Percentiles rank a stretch among this genome's conserved stretches.
Conservation (phyloP, 2,888 invertebrate genomes). For the Zygaena filipendulae region DNA sequence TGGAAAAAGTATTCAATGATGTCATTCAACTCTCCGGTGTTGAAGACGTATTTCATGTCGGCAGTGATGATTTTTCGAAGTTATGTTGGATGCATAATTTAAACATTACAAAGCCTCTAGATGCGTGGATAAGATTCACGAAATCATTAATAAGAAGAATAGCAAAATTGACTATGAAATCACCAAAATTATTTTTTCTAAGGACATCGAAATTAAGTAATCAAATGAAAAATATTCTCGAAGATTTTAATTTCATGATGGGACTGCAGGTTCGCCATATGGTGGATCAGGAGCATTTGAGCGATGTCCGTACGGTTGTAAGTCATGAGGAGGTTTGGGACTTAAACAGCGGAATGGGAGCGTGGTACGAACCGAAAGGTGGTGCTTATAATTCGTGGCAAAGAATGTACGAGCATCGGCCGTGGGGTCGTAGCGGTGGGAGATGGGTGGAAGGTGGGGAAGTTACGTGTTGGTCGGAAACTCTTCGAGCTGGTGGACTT, state of each 20-base stretch:
- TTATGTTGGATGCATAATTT: conserved; percentile 76
- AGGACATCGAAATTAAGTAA: conserved; percentile 35
- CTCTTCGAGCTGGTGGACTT: conserved; percentile 73
- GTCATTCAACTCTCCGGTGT: conserved; percentile 79
- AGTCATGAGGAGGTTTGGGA: conserved; percentile 89
- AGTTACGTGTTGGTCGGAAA: conserved; percentile 84
- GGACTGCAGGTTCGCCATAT: conserved; percentile 67
- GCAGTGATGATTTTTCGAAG: conserved; percentile 79
- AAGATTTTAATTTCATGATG: conserved; percentile 25
- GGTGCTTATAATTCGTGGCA: conserved; percentile 88
- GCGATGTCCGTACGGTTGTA: conserved; percentile 76
- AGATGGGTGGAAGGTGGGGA: conserved; percentile 76
- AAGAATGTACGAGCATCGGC: conserved; percentile 81
- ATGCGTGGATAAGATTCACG: conserved; percentile 79
- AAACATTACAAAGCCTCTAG: conserved; percentile 72
- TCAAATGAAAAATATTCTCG: conserved; percentile 30
- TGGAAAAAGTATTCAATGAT: conserved; percentile 78
- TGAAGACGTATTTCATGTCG: conserved; percentile 81
- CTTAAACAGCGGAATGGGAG: conserved; percentile 83
- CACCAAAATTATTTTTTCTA: conserved; percentile 36
- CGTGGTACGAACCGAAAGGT: conserved; percentile 82
- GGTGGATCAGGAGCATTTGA: conserved; percentile 68
- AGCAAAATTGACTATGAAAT: no score
- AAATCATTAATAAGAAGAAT: conserved; percentile 68
- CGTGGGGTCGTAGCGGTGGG: conserved; percentile 54